A percentile compares a stretch with the other conserved stretches of the same genome.
These are phyloP conservation scores for Calidris pygmaea DNA, from an alignment of 2,113 vertebrate species.

Conservation along the genomic window DNA sequence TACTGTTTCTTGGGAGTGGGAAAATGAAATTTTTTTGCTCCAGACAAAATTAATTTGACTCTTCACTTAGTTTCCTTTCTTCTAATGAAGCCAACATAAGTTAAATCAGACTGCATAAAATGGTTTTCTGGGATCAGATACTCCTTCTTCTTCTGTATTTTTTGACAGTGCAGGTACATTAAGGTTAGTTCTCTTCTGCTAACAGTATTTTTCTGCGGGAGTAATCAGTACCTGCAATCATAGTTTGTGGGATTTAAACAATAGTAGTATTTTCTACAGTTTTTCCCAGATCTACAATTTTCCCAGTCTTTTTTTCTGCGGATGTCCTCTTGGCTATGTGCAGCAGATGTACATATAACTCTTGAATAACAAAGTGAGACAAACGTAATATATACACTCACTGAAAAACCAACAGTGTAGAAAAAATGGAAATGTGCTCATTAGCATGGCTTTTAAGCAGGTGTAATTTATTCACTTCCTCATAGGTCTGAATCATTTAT, in stretches of 20 bases:
- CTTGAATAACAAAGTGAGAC: neutral
- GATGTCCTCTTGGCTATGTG: neutral
- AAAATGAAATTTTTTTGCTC: neutral
- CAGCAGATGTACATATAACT: neutral
- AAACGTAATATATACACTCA: neutral
- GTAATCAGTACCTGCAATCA: neutral
- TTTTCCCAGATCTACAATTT: neutral
- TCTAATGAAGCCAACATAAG: neutral
- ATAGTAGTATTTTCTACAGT: neutral
- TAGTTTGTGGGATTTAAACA: neutral
- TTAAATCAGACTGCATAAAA: neutral
- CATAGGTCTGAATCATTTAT: neutral
- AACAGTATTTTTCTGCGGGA: neutral
- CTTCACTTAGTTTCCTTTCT: neutral
- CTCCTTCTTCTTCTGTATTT: neutral
- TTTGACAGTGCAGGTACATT: neutral
- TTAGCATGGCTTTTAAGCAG: neutral
- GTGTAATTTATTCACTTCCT: neutral
- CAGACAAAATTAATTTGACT: slow-evolving; percentile 1
- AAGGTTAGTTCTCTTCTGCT: neutral
- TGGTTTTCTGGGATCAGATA: neutral
- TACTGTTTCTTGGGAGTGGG: neutral
- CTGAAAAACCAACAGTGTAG: neutral
- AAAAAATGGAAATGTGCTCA: neutral
- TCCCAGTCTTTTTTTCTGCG: neutral